Conservation (phyloP, 2,888 invertebrate species). For the Aleiodes testaceus region DNA sequence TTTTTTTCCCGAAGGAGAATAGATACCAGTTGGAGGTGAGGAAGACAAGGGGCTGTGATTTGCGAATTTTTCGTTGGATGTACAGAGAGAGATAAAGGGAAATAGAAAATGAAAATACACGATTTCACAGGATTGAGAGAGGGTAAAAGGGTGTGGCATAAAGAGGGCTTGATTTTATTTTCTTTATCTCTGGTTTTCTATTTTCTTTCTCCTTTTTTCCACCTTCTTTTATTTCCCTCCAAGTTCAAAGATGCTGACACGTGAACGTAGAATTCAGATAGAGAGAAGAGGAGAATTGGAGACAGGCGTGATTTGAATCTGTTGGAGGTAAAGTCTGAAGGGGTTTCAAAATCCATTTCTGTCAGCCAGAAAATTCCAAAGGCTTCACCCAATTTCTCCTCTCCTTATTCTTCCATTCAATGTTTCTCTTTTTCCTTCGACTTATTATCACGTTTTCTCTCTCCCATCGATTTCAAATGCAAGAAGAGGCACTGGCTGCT, state of each 20-base stretch:
- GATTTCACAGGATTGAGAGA: constrained; percentile 52
- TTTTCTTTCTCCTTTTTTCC: no score
- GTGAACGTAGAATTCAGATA: constrained; percentile 43
- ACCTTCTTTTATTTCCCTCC: background rate
- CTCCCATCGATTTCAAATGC: no score
- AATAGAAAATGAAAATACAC: constrained; percentile 61
- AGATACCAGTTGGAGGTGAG: no score
- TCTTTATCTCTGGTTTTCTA: background rate
- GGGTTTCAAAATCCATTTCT: background rate
- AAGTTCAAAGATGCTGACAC: constrained; percentile 46
- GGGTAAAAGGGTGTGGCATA: constrained; percentile 27
- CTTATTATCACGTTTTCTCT: background rate
- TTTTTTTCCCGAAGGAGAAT: no score
- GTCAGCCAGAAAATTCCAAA: constrained; percentile 42
- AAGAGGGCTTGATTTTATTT: constrained; percentile 33
- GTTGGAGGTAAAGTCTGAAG: constrained; percentile 43
- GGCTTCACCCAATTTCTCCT: background rate
- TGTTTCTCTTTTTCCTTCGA: background rate
- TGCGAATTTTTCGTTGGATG: constrained; percentile 12
- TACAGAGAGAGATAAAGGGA: constrained; percentile 47
- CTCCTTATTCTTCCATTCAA: background rate
- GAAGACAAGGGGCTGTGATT: constrained; percentile 10
- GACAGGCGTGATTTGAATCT: constrained; percentile 65
- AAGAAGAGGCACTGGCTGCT: no score
- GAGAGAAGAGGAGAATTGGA: constrained; percentile 32